Evolutionary conservation across 2,888 invertebrate genomes (phyloP), one percentile per base, ranked within the genome.

Genomic region (Tupiocoris notatus): DNA sequence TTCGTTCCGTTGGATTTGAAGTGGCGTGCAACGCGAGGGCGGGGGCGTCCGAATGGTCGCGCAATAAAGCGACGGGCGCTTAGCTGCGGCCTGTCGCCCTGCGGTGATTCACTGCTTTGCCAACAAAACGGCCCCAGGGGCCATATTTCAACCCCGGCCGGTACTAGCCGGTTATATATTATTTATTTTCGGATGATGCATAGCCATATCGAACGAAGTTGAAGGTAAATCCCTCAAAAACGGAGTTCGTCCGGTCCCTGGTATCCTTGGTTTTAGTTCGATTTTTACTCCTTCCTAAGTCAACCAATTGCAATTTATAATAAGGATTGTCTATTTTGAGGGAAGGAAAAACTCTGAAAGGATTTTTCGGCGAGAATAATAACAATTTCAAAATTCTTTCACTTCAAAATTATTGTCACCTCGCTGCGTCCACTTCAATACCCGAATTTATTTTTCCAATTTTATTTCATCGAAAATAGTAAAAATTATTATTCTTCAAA

Each of bases 61-160:
- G 74, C 74, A 74, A 74, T 74, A 74, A 74, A 74, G 63, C 70
- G 70, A 70, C 58, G 70, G n/a, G 57, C 70, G 74, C 56, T 64
- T 56, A 39, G 74, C 64, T 63, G 74, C 57, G 64, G 74, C 64
- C 74, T 74, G 74, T 74, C 74, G 74, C 64, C 56, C 74, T 64
- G 57, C 57, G 56, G 64, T 74, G 74, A 74, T 74, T 74, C 74
- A 74, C 56, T 21, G 74, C 74, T 64, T 17, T 23, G 57, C 74
- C 64, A 74, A 74, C 74, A 74, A 74, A 74, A 74, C 74, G 74
- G 64, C 74, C 74, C 74, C 64, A 9, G 64, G 25, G 74, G 74
- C 57, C 74, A 56, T 74, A 64, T 64, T 64, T 74, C 74, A 74
- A 74, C 23, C 54, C 57, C 54, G 57, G 25, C 24, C 54, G 39